Base-by-base conservation (phyloP, 2,797 vertebrate species). In the Zonotrichia albicollis region DNA sequence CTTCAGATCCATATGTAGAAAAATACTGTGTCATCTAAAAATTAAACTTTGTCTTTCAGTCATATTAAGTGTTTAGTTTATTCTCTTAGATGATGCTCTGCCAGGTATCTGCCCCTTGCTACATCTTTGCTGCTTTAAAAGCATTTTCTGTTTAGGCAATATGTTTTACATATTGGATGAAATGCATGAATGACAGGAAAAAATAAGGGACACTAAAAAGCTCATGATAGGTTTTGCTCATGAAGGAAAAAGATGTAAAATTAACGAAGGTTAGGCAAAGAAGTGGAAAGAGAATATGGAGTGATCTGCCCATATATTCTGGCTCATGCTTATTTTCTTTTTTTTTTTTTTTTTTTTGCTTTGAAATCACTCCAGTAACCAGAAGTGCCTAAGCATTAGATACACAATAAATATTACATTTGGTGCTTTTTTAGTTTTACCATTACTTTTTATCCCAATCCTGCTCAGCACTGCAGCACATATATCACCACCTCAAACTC, bases 161-260 rank as follows among this genome's bases (percentile, higher is more conserved):
- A 34, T 48, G 11, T 67, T 89, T 92, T 82, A 19, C 16, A 68
- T 77, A 67, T 71, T 76, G 62, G 32, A 91, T 80, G n/a, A 83
- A 85, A 80, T n/a, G 43, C 7, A 8, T 61, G 53, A 90, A 57
- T 71, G 57, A 71, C 61, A 71, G 18, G 17, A 36, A 67, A 61
- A 92, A 87, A 55, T 14, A 75, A 54, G 13, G 19, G 19, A 19
- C 54, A 46, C 25, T 73, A 62, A 79, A 92, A 92, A 79, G 6
- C 20, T 72, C 55, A 29, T 40, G 46, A 43, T 45, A 64, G 29
- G 14, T 66, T 76, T 79, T 89, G 11, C 57, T 89, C 11, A 14
- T 46, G 60, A 88, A 84, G 27, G 45, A 84, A 89, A 84, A 87
- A 92, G 93, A 89, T 34, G 25, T 55, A 84, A 90, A 76, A 87